Evolutionary conservation across 1,140 invertebrate genomes (phyloP), one percentile per base, ranked within the genome.

Genomic region (Epicauta chinensis): DNA sequence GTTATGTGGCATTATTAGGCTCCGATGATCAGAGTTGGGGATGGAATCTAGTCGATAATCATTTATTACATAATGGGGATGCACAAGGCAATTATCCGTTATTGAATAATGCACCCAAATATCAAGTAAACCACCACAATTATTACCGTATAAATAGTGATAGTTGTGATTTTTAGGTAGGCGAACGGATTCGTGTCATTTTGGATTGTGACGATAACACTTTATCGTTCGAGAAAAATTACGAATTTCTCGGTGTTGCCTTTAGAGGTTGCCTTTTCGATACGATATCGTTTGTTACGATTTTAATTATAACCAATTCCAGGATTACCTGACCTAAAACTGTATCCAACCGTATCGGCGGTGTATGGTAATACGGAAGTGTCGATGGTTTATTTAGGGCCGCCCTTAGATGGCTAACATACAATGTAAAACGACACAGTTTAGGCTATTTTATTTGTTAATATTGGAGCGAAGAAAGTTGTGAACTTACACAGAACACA

Each of bases 341-440:
- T 98, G 42, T 98, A 92, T 73, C 96, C 96, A 50, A 90, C 94
- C 53, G 90, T 98, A 51, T 97, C 94, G 49, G 95, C 94, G 44
- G 96, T 98, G 29, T 98, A 98, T 79, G 96, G 95, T 54, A 98
- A 98, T 71, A 98, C 95, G 23, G 96, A 98, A 81, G 93, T 98
- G n/a, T 97, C 95, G 16, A 98, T 98, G 94, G 91, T 98, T n/a
- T 98, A 98, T 73, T 75, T 97, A 58, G 96, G 95, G 53, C 84
- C 86, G 39, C 94, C 94, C 13, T 71, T 95, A 61, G 93, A 97
- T 82, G 95, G 94, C 68, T 95, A 85, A 86, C 74, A 75, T 52
- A 61, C 29, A 23, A 23, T n/a, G n/a, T n/a, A n/a, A n/a, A n/a
- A n/a, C n/a, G n/a, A n/a, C n/a, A n/a, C n/a, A n/a, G n/a, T n/a